These are phyloP conservation scores for Thermophis baileyi DNA, from an alignment of 2,113 vertebrate species.

Conservation along the genomic window DNA sequence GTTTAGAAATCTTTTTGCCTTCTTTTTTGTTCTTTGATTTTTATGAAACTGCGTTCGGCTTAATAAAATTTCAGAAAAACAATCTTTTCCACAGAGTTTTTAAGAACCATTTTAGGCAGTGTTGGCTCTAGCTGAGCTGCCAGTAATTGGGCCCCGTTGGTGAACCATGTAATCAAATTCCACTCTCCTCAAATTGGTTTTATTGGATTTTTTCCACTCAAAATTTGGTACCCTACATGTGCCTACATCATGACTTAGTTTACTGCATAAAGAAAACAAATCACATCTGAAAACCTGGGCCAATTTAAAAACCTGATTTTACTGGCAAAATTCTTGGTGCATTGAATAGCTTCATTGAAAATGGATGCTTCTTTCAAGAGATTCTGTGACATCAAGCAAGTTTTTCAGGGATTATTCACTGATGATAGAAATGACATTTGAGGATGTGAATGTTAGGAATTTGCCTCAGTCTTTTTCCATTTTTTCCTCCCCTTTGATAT, in stretches of 20 bases:
- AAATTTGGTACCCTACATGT: not conserved
- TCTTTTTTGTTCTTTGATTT: not conserved
- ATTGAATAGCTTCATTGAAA: not conserved
- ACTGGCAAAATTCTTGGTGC: not conserved
- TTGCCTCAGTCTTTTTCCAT: conserved; percentile 10
- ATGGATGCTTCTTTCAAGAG: not conserved
- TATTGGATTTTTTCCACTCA: not conserved
- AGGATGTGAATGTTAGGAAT: conserved; percentile 49
- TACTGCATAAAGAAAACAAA: not conserved
- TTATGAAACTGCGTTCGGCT: not conserved
- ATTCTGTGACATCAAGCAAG: not conserved
- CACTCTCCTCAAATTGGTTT: not conserved
- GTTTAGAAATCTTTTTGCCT: not conserved
- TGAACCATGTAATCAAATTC: not conserved
- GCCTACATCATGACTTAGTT: not conserved
- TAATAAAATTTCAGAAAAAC: not conserved
- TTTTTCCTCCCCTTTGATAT: conserved; percentile 36
- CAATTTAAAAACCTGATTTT: not conserved
- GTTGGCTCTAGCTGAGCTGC: not conserved
- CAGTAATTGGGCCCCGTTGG: not conserved
- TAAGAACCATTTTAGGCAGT: not conserved
- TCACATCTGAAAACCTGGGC: not conserved
- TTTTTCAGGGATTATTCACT: conserved; percentile 19
- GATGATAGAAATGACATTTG: conserved; percentile 42
- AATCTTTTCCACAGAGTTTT: not conserved